Conservation (phyloP, 2,888 invertebrate genomes). For the Hypena proboscidalis region DNA sequence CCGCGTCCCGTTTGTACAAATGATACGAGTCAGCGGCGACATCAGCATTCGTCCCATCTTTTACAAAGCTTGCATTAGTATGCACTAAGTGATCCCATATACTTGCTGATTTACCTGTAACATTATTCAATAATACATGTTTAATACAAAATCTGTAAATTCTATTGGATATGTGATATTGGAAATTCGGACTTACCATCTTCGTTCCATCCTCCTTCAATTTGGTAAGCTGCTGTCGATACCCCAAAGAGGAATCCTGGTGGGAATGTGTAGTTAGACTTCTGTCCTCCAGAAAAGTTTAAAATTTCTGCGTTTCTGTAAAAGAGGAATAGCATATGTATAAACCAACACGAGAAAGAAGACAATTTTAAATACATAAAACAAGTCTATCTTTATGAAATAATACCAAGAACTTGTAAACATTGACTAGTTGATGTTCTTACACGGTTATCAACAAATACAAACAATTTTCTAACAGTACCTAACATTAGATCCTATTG, state of each 20-base stretch:
- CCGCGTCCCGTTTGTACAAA: slow-evolving; percentile 86
- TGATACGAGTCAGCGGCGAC: slow-evolving; percentile 89
- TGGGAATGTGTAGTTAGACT: slow-evolving; percentile 81
- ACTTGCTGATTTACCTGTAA: slow-evolving; percentile 87
- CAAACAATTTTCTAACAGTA: too few relatives aligned
- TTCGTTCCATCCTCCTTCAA: slow-evolving; percentile 86
- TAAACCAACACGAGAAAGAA: too few relatives aligned
- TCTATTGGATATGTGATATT: not conserved
- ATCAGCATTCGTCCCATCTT: slow-evolving; percentile 86
- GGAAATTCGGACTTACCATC: slow-evolving; percentile 61
- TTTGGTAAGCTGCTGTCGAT: slow-evolving; percentile 86
- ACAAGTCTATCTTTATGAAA: too few relatives aligned
- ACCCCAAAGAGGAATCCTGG: slow-evolving; percentile 86
- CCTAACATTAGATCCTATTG: too few relatives aligned
- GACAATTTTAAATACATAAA: too few relatives aligned
- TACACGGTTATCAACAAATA: too few relatives aligned
- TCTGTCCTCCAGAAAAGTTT: slow-evolving; percentile 70
- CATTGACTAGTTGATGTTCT: too few relatives aligned
- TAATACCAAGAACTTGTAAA: too few relatives aligned
- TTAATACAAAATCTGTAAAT: not conserved
- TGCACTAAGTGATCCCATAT: slow-evolving; percentile 86
- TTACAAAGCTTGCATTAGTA: slow-evolving; percentile 78
- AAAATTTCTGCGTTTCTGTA: slow-evolving; percentile 62
- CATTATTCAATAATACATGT: slow-evolving; percentile 2
- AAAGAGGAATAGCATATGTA: too few relatives aligned